These are phyloP conservation scores for Xestia sexstrigata DNA, from an alignment of 2,888 invertebrate genomes.

Conservation along the genomic window DNA sequence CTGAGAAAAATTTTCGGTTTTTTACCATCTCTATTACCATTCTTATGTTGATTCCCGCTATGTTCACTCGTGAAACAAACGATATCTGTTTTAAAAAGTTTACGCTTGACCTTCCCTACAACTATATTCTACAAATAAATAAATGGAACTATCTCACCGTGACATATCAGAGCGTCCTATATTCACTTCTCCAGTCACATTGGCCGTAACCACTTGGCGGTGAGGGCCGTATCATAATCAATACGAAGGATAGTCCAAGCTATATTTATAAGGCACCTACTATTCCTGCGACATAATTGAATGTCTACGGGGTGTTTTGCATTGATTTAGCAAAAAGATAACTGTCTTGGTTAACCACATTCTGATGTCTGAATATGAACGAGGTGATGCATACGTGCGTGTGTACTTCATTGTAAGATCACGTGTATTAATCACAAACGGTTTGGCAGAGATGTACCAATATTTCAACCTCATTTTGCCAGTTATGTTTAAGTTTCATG, in stretches of 20 bases:
- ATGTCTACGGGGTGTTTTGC: not conserved
- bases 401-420: not conserved
- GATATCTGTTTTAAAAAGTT: too few relatives aligned
- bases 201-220: slow-evolving; percentile 35
- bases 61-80: too few relatives aligned
- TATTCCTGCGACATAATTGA: slow-evolving; percentile 11
- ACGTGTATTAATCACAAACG: not conserved
- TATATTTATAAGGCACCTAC: slow-evolving; percentile 18
- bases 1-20: too few relatives aligned
- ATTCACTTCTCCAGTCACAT: slow-evolving; percentile 29
- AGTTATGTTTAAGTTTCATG: not conserved
- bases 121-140: slow-evolving; percentile 1
- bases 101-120: not conserved
- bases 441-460: not conserved
- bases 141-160: not conserved
- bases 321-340: slow-evolving; percentile 10
- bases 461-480: not conserved
- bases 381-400: not conserved
- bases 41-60: too few relatives aligned
- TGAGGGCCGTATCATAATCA: slow-evolving; percentile 48
- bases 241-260: slow-evolving; percentile 38
- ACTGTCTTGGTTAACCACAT: not conserved
- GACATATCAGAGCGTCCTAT: slow-evolving; percentile 32
- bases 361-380: not conserved
- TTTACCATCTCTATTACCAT: not conserved